Evolutionary conservation across 2,888 invertebrate genomes (phyloP).

Genomic region (Platycheirus rosarum): DNA sequence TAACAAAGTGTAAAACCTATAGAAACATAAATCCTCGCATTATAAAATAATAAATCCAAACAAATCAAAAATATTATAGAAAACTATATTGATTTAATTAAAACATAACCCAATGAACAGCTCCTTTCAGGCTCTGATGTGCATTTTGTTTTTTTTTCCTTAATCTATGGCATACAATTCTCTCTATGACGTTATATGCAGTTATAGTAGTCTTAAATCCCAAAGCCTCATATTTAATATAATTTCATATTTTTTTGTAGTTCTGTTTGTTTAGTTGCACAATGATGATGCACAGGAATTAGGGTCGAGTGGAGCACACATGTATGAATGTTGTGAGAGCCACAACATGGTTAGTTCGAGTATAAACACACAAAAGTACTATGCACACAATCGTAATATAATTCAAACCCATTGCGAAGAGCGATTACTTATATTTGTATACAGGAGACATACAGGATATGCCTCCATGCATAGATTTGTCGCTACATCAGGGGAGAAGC

Average conservation of each 20-base stretch:
- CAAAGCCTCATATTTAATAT: constrained; percentile 43
- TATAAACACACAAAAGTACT: constrained; percentile 67
- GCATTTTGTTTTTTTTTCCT: constrained; percentile 7
- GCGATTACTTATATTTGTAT: constrained; percentile 70
- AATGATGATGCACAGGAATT: constrained; percentile 52
- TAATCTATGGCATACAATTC: too few relatives aligned
- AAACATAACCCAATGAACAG: constrained; percentile 35
- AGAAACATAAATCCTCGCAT: background rate
- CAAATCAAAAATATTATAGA: constrained; percentile 28
- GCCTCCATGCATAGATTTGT: constrained; percentile 65
- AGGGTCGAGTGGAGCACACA: constrained; percentile 69
- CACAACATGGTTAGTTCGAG: constrained; percentile 65
- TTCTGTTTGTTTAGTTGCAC: constrained; percentile 32
- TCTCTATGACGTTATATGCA: background rate
- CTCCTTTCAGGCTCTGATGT: background rate
- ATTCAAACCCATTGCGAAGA: constrained; percentile 68
- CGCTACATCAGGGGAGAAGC: constrained; percentile 20
- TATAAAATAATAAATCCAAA: constrained; percentile 7
- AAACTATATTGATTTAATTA: constrained; percentile 40
- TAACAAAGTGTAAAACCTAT: too few relatives aligned
- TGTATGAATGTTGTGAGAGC: constrained; percentile 63
- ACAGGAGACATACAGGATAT: constrained; percentile 65
- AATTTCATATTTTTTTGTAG: constrained; percentile 17
- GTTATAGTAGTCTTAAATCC: constrained; percentile 17
- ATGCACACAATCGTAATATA: constrained; percentile 72